phyloP scores from a whole-genome alignment of 2,797 vertebrate species.

The Vespertilio murinus region DNA sequence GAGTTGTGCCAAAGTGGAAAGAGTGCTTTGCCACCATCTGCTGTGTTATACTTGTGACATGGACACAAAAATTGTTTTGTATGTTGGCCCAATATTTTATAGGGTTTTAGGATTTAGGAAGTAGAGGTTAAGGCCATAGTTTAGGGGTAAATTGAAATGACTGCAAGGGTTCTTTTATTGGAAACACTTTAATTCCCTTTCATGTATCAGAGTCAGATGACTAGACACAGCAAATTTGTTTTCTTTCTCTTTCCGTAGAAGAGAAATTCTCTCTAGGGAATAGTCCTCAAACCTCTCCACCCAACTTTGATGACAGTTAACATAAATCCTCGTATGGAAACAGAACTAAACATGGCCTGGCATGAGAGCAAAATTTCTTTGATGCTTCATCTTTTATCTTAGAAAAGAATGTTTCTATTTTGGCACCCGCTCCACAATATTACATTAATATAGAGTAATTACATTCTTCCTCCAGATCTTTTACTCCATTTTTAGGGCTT shows the following conservation, averaged over 20 bases:
- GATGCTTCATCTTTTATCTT: constrained; percentile 22
- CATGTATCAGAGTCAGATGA: background rate
- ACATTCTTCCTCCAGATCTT: background rate
- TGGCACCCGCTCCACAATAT: background rate
- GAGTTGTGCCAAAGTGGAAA: background rate
- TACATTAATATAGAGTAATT: background rate
- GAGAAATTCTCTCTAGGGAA: background rate
- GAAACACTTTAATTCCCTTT: background rate
- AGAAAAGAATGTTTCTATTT: background rate
- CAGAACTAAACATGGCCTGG: background rate
- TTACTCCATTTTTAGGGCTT: background rate
- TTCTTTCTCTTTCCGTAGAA: background rate
- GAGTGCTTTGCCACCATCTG: background rate
- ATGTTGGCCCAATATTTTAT: background rate
- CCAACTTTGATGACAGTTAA: background rate
- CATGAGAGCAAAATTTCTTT: background rate
- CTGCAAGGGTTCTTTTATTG: background rate
- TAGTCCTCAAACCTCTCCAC: background rate
- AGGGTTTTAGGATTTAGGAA: background rate
- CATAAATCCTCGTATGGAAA: background rate
- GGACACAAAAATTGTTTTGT: background rate
- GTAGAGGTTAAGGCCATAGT: background rate
- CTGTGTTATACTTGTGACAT: background rate
- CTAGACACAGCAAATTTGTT: background rate
- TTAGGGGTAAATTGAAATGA: background rate